Evolutionary conservation across 1,140 invertebrate genomes (phyloP).

Genomic region (Ostrea edulis): DNA sequence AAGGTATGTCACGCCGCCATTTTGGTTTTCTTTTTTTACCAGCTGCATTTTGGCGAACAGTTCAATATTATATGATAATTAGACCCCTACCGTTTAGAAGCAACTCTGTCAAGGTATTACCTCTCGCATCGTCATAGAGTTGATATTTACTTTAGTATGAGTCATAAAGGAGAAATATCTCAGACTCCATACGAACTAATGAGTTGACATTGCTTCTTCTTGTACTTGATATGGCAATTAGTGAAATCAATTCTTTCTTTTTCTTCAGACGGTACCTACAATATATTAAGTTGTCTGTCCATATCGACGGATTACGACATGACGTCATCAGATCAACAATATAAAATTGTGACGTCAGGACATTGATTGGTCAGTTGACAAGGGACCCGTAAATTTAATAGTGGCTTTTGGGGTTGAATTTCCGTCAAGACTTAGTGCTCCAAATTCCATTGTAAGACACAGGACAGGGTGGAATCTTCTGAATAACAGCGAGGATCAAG

Average conservation of each 20-base stretch:
- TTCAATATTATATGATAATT: too few relatives aligned
- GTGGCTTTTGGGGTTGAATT: conserved; percentile 65
- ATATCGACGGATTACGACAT: conserved; percentile 87
- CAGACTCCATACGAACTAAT: background rate
- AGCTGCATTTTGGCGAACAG: too few relatives aligned
- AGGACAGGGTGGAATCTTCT: too few relatives aligned
- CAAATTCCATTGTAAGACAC: background rate
- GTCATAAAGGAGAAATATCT: too few relatives aligned
- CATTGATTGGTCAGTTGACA: conserved; percentile 84
- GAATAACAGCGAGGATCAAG: background rate
- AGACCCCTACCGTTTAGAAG: too few relatives aligned
- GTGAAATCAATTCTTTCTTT: background rate
- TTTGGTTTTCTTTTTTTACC: too few relatives aligned
- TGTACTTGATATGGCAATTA: too few relatives aligned
- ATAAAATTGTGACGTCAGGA: conserved; percentile 83
- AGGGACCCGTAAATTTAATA: conserved; percentile 78
- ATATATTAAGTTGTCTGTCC: conserved; percentile 86
- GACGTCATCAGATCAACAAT: conserved; percentile 83
- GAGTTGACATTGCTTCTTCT: background rate
- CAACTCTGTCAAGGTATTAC: too few relatives aligned
- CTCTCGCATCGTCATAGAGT: too few relatives aligned
- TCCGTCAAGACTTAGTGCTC: conserved; percentile 42
- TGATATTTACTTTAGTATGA: too few relatives aligned
- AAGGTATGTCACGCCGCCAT: too few relatives aligned
- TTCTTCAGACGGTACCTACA: conserved; percentile 82